A percentile compares a stretch with the other conserved stretches of the same genome.
phyloP scores from a whole-genome alignment of 2,888 invertebrate species.

The Plusia festucae region DNA sequence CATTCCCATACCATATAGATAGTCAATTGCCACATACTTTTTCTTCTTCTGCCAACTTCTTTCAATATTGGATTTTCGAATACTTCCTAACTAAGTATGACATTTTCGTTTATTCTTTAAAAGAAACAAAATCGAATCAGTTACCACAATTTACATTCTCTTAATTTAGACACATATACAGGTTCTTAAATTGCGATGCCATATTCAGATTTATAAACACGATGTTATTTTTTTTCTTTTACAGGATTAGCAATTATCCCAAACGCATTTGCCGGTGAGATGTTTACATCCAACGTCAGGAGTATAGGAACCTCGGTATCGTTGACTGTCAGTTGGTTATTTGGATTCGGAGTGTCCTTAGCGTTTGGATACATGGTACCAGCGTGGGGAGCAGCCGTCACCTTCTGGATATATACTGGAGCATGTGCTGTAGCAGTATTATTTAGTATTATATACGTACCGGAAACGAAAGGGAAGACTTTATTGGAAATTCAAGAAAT shows the following conservation, averaged over 20 bases:
- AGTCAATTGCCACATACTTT: too few species aligned
- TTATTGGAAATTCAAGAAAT: slow-evolving; percentile 63
- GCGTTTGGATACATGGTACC: slow-evolving; percentile 59
- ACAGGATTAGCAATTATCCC: slow-evolving; percentile 69
- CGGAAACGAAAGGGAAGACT: slow-evolving; percentile 68
- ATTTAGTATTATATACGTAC: slow-evolving; percentile 61
- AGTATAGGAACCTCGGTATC: slow-evolving; percentile 60
- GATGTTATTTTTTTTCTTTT: slow-evolving; percentile 15
- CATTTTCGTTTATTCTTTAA: too few species aligned
- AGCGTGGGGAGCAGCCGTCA: slow-evolving; percentile 49
- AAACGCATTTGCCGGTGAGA: slow-evolving; percentile 63
- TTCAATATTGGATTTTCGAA: too few species aligned
- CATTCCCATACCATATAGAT: too few species aligned
- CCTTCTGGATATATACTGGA: slow-evolving; percentile 62
- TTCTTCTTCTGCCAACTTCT: too few species aligned
- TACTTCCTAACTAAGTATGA: too few species aligned
- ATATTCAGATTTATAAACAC: too few species aligned
- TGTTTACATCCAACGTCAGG: slow-evolving; percentile 66
- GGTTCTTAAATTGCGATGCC: too few species aligned
- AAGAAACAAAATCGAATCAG: too few species aligned
- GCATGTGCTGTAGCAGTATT: slow-evolving; percentile 51
- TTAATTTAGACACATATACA: too few species aligned
- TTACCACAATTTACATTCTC: too few species aligned
- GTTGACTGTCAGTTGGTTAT: slow-evolving; percentile 53
- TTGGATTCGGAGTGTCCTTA: slow-evolving; percentile 60